Percentiles rank a stretch among this genome's conserved stretches.
These are phyloP conservation scores for Lamellibrachia columna DNA, from an alignment of 2,888 invertebrate species.

Conservation along the genomic window DNA sequence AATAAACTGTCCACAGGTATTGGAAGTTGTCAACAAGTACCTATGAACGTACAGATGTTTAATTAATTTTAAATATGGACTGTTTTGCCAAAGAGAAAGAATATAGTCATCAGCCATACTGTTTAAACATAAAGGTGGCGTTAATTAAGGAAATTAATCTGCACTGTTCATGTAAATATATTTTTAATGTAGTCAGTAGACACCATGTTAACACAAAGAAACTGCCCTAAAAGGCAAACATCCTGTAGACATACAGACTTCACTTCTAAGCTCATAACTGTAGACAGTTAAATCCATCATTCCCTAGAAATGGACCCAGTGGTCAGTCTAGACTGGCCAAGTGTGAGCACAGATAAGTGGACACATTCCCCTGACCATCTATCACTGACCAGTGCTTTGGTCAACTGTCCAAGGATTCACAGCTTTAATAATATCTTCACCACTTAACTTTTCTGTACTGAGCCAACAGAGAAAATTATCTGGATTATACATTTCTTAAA, in stretches of 20 bases:
- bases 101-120: background rate
- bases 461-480: too few species aligned
- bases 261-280: background rate
- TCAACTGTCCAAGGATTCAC: background rate
- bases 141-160: background rate
- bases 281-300: background rate
- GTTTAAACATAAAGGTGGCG: background rate
- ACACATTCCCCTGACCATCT: background rate
- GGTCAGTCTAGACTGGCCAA: background rate
- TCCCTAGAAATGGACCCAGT: background rate
- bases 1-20: background rate
- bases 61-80: background rate
- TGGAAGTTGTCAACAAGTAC: background rate
- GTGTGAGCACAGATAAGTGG: conserved; percentile 4
- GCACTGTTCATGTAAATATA: background rate
- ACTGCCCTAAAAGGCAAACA: background rate
- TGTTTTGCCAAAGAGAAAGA: background rate
- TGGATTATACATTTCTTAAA: too few species aligned
- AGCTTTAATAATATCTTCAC: too few species aligned
- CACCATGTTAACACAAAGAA: background rate
- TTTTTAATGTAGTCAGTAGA: background rate
- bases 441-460: too few species aligned
- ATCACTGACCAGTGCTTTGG: background rate
- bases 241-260: background rate
- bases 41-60: background rate